Evolutionary conservation across 23 tunicate species (phyloP).

Genomic region (Ascidia mentula): DNA sequence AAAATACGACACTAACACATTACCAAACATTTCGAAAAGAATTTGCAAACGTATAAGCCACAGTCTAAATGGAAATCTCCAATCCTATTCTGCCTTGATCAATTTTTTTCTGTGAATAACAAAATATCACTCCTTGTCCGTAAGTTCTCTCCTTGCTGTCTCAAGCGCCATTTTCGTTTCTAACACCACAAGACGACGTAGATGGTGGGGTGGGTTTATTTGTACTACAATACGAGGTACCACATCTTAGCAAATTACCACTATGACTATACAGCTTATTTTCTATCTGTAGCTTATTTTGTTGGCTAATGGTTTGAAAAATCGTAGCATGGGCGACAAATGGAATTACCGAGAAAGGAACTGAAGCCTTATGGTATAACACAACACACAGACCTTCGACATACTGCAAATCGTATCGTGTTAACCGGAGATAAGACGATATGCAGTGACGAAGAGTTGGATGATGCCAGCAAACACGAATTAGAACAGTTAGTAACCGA

Average conservation of each 20-base stretch:
- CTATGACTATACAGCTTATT: neutral
- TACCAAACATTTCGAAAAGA: too few species aligned
- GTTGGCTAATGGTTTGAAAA: neutral
- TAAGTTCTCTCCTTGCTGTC: too few species aligned
- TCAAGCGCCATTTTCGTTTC: too few species aligned
- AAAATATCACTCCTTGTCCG: too few species aligned
- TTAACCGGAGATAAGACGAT: neutral
- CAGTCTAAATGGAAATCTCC: too few species aligned
- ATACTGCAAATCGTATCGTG: too few species aligned
- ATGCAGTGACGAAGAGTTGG: neutral
- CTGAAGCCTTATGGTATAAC: too few species aligned
- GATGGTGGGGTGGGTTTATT: neutral
- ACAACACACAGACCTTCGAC: neutral
- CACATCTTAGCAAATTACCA: neutral
- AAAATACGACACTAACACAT: too few species aligned
- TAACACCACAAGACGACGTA: neutral
- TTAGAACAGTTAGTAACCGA: slow-evolving; percentile 3
- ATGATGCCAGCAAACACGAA: neutral
- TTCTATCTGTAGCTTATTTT: neutral
- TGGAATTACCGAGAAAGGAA: neutral
- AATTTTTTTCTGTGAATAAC: too few species aligned
- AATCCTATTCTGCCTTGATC: too few species aligned
- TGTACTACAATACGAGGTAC: neutral
- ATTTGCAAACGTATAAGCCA: too few species aligned
- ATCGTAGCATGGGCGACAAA: neutral